Evolutionary conservation across 2,797 vertebrate species (phyloP), one percentile per base, ranked within the genome.

Genomic region (Allobates femoralis): DNA sequence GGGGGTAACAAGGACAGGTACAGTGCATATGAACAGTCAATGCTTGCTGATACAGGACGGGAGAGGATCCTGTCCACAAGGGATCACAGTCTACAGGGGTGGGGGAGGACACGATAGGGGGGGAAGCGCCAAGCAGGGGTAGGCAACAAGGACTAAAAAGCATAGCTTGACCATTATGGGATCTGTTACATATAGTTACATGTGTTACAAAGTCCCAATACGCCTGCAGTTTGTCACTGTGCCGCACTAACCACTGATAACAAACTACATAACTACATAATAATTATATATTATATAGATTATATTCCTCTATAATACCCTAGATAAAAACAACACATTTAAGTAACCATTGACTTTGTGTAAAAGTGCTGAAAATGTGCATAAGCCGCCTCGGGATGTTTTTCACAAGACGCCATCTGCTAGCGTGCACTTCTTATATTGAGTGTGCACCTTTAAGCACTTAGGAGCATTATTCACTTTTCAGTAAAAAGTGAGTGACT

Each of bases 391-490:
- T 34, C 28, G 53, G 79, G 81, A 87, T 87, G 75, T 87, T 87
- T 79, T 58, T 76, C 34, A 64, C 15, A 51, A 26, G 60, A 28
- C 50, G 76, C 66, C 83, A 81, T 85, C 78, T 81, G 83, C 87
- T 81, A 75, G 56, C 15, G 51, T 41, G 69, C 37, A 34, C 56
- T 87, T 84, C 34, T 19, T 71, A 84, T 62, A 56, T 51, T 37
- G 46, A 85, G 41, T 8, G 7, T 81, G 58, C 83, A 69, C 87
- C 78, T 85, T 81, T 88, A 85, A 88, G 60, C 83, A 85, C 77
- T 81, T 85, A 88, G 60, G 67, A 46, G 60, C 64, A 81, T 84
- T 81, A 88, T 85, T 77, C 78, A 58, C n/a, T 81, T 81, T 83
- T 81, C 69, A 69, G 86, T 26, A 75, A 60, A 46, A 85, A 81